A percentile compares a stretch with the other conserved stretches of the same genome.
Evolutionary conservation across 2,797 vertebrate species (phyloP).

Genomic region (Chloroceryle amazona): DNA sequence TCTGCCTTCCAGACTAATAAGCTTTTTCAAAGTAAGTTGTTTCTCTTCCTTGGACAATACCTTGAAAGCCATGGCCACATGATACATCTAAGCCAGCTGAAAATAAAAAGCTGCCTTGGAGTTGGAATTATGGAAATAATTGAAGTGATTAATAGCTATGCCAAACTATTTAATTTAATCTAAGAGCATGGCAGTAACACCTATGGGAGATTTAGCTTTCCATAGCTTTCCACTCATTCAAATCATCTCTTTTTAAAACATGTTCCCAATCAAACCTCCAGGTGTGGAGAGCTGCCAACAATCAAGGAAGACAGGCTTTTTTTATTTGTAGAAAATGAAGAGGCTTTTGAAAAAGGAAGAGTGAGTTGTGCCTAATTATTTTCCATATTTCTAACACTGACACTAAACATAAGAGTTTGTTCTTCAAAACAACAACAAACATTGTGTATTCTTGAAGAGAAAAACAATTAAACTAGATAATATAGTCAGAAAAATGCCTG

Average conservation of each 20-base stretch:
- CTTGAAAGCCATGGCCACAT: background rate
- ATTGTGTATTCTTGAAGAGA: background rate
- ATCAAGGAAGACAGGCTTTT: background rate
- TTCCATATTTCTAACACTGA: background rate
- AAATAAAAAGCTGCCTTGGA: slow-evolving; percentile 26
- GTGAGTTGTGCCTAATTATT: background rate
- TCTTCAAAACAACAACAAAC: background rate
- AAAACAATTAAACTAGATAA: background rate
- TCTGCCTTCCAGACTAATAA: background rate
- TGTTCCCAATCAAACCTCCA: background rate
- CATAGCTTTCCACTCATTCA: background rate
- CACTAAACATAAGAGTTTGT: background rate
- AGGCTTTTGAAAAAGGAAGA: background rate
- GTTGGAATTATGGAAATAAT: slow-evolving; percentile 4
- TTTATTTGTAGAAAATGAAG: background rate
- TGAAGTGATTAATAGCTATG: background rate
- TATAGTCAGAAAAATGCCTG: background rate
- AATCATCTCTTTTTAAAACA: background rate
- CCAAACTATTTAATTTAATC: background rate
- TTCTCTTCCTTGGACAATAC: background rate
- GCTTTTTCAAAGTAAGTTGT: background rate
- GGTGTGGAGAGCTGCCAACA: background rate
- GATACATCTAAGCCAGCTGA: background rate
- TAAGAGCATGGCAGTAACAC: background rate
- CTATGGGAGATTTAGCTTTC: background rate